Conservation (phyloP, 2,113 vertebrate species). For the Myodes glareolus region DNA sequence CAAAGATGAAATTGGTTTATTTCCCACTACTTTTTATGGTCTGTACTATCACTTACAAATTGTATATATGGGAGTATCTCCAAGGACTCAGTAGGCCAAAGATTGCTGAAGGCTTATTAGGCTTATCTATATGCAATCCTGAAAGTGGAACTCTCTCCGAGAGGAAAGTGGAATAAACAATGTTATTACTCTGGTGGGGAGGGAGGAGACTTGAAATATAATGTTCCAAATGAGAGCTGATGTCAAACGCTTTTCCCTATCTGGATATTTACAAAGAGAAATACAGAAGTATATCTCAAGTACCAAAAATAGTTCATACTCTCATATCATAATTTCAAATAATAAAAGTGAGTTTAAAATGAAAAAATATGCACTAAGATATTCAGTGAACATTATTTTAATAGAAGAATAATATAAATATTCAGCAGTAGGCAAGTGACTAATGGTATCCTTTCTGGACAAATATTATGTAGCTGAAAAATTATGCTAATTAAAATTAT, state of each 20-base stretch:
- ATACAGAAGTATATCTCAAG: neutral
- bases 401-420: slow-evolving; percentile 58
- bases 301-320: slow-evolving; percentile 44
- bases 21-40: slow-evolving; percentile 3
- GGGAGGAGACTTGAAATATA: slow-evolving; percentile 8
- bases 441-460: slow-evolving; percentile 32
- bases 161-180: slow-evolving; percentile 38
- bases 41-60: slow-evolving; percentile 23
- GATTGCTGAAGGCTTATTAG: neutral
- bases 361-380: slow-evolving; percentile 26
- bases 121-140: neutral
- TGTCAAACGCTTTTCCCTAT: neutral
- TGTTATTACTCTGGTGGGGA: neutral
- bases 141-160: neutral
- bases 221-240: slow-evolving; percentile 45
- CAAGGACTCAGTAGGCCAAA: slow-evolving; percentile 19
- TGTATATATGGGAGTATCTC: neutral
- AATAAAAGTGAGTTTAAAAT: slow-evolving; percentile 52
- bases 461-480: slow-evolving; percentile 44
- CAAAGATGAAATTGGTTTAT: slow-evolving; percentile 39
- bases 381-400: slow-evolving; percentile 55
- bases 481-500: slow-evolving; percentile 64
- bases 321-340: slow-evolving; percentile 52
- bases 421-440: slow-evolving; percentile 45
- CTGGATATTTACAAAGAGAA: slow-evolving; percentile 28